These are phyloP conservation scores for Halcyon leucocephala DNA, from an alignment of 2,797 vertebrate species.

Conservation along the genomic window DNA sequence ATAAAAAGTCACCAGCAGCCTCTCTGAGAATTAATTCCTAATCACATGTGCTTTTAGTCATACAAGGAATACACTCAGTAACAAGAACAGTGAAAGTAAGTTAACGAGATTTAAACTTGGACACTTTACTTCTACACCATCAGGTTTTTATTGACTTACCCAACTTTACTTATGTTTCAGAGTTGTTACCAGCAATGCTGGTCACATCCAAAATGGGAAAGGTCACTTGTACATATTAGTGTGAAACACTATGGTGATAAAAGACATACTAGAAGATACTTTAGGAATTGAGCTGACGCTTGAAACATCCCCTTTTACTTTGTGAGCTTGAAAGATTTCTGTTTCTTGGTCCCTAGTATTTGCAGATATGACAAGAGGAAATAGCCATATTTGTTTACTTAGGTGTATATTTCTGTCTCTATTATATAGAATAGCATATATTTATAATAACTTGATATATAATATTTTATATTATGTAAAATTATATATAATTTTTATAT, in stretches of 20 bases:
- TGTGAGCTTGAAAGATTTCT: background rate
- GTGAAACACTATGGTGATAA: background rate
- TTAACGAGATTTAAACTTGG: background rate
- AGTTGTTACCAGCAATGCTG: background rate
- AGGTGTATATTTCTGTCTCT: background rate
- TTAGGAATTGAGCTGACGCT: background rate
- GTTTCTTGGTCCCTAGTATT: background rate
- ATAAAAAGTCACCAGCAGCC: background rate
- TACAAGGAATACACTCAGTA: background rate
- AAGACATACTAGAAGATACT: background rate
- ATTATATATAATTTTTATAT: background rate
- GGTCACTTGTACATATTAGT: background rate
- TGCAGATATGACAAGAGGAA: background rate
- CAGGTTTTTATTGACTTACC: background rate
- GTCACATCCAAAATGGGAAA: background rate
- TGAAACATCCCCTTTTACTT: background rate
- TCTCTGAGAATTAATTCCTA: background rate
- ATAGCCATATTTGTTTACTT: background rate
- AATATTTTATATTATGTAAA: background rate
- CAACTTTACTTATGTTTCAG: background rate
- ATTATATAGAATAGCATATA: background rate
- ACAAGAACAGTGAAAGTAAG: background rate
- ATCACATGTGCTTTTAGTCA: background rate
- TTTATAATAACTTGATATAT: no score
- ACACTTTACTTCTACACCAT: background rate